Conservation (phyloP, 2,888 invertebrate genomes). For the Drosophila yooni region DNA sequence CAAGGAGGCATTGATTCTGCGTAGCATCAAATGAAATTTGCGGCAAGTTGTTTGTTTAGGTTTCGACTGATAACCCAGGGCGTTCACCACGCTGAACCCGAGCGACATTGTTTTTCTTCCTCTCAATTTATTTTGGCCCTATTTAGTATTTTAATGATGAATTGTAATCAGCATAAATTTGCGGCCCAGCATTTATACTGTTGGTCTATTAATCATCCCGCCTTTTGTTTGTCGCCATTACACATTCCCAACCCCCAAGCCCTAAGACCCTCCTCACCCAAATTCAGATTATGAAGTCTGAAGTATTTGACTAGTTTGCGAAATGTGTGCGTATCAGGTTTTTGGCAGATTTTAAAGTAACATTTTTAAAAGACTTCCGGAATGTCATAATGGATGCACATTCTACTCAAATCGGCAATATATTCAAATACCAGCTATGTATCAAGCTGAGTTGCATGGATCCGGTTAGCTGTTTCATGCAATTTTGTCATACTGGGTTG, state of each 20-base stretch:
- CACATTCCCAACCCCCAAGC: neutral
- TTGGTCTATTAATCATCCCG: slow-evolving; percentile 65
- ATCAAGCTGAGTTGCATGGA: neutral
- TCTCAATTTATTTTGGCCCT: slow-evolving; percentile 38
- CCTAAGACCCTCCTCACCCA: neutral
- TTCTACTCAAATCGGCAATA: neutral
- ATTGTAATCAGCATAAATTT: slow-evolving; percentile 74
- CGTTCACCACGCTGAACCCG: slow-evolving; percentile 2
- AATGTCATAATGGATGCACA: neutral
- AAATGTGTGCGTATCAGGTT: neutral
- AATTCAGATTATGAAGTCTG: slow-evolving; percentile 13
- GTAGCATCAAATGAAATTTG: slow-evolving; percentile 52
- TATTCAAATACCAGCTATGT: neutral
- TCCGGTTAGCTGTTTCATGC: neutral
- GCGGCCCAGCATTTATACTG: slow-evolving; percentile 35
- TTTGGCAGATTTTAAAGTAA: neutral
- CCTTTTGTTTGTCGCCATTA: slow-evolving; percentile 27
- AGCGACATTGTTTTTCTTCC: slow-evolving; percentile 39
- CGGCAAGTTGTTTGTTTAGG: slow-evolving; percentile 69
- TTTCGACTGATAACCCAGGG: slow-evolving; percentile 7
- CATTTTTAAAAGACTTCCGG: neutral
- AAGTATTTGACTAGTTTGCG: slow-evolving; percentile 41
- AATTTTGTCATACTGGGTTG: neutral
- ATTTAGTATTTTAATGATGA: slow-evolving; percentile 69
- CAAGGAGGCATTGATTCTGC: slow-evolving; percentile 43